Evolutionary conservation across 2,888 invertebrate genomes (phyloP).

Genomic region (Fragum fragum): DNA sequence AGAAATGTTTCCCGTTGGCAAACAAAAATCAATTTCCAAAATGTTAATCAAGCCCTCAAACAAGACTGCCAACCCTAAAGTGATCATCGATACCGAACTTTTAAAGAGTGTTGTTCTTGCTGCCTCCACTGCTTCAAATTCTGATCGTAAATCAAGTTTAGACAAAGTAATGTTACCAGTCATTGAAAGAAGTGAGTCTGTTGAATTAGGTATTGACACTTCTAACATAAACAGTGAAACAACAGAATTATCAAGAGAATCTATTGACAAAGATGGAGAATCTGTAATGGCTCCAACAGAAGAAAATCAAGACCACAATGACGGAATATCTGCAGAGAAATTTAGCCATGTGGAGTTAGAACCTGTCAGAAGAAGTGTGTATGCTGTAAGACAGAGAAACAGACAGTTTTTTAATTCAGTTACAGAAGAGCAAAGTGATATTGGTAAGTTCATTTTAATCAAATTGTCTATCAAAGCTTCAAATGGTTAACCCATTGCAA

Average conservation of each 20-base stretch:
- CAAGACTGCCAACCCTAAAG: not conserved
- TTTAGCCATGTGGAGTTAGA: slow-evolving; percentile 34
- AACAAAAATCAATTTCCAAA: not conserved
- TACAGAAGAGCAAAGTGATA: slow-evolving; percentile 26
- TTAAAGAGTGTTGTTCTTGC: not conserved
- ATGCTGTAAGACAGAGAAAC: slow-evolving; percentile 37
- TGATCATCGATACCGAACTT: not conserved
- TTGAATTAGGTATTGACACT: not conserved
- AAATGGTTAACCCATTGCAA: not conserved
- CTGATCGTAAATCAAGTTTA: not conserved
- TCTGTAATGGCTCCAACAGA: not conserved
- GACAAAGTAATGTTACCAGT: not conserved
- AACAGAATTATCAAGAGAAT: not conserved
- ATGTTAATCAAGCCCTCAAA: not conserved
- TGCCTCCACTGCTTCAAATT: not conserved
- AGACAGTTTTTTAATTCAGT: slow-evolving; percentile 40
- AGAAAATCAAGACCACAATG: not conserved
- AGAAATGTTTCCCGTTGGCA: not conserved
- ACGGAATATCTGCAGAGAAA: not conserved
- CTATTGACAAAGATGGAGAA: not conserved
- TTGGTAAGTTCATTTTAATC: not conserved
- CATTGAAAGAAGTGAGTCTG: not conserved
- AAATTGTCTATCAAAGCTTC: too few relatives aligned
- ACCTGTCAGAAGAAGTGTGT: slow-evolving; percentile 30
- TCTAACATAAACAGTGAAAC: not conserved